Conservation (phyloP, 2,888 invertebrate species). For the Altica lythri region DNA sequence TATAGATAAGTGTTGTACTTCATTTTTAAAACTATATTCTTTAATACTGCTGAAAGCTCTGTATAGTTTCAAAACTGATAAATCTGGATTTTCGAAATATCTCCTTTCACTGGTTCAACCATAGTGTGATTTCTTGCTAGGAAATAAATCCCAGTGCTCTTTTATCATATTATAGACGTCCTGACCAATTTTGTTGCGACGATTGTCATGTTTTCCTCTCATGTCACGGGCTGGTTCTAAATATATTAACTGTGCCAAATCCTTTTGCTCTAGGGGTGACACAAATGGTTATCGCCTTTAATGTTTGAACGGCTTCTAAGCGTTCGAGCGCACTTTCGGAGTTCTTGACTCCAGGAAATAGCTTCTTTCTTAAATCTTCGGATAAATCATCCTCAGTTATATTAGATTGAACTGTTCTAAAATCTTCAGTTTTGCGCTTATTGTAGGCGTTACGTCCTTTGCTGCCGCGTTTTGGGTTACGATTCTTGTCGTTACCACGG, state of each 20-base stretch:
- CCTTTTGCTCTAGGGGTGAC: background rate
- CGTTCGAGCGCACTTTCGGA: background rate
- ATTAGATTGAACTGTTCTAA: background rate
- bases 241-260: background rate
- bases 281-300: background rate
- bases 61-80: background rate
- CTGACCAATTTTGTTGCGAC: background rate
- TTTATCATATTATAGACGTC: background rate
- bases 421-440: background rate
- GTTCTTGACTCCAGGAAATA: background rate
- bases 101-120: background rate
- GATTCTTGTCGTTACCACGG: too few relatives aligned
- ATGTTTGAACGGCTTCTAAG: background rate
- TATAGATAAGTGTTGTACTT: background rate
- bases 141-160: background rate
- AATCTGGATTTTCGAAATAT: background rate
- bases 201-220: too few relatives aligned
- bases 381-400: background rate
- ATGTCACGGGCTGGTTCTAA: background rate
- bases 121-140: background rate
- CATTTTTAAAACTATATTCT: background rate
- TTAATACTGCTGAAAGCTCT: background rate
- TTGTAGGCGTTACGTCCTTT: background rate
- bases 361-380: conserved; percentile 4
- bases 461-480: too few relatives aligned